Base-by-base conservation (phyloP, 2,113 vertebrate species). In the Bucco capensis region DNA sequence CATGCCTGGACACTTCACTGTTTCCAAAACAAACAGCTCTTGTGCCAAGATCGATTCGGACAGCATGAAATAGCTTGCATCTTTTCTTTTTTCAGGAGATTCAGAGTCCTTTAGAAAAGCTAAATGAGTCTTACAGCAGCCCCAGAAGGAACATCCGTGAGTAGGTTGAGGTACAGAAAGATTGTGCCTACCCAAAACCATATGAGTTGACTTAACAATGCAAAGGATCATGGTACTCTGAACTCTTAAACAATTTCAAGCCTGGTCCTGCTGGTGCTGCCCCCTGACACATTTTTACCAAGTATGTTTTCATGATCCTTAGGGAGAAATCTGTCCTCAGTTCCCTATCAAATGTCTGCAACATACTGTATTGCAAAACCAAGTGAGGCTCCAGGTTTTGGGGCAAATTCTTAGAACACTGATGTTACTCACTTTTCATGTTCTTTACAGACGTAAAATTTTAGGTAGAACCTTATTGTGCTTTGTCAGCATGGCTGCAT, bases 1-100 rank as follows among this genome's bases (percentile, higher is more conserved):
- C 90, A 66, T 86, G 94, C 73, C 86, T 84, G 89, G 94, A 92
- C 85, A 83, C 79, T 95, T 77, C 24, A 50, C 58, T 77, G 64
- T 86, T 92, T 94, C 94, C 95, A 96, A 95, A 88, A 96, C 82
- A 96, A 96, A 94, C 95, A 94, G 53, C 80, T 86, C 73, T 93
- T 90, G 77, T 86, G 96, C 94, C 94, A 96, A 93, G 76, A 90
- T 84, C 21, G 57, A 95, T 93, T 93, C 94, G 94, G 92, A 95
- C 88, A 72, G 80, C 77, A 28, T 76, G 86, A 83, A 94, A 95
- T 78, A 90, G 86, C 92, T 90, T 90, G 61, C 80, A 84, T 93
- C 69, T 85, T 61, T 85, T 73, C 28, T 33, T 58, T 60, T 92
- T 93, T 6, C 70, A 77, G 77, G 46, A 84, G 70, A 79, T 65